Evolutionary conservation across 2,113 vertebrate species (phyloP), one percentile per base, ranked within the genome.

Genomic region (Notechis scutatus): DNA sequence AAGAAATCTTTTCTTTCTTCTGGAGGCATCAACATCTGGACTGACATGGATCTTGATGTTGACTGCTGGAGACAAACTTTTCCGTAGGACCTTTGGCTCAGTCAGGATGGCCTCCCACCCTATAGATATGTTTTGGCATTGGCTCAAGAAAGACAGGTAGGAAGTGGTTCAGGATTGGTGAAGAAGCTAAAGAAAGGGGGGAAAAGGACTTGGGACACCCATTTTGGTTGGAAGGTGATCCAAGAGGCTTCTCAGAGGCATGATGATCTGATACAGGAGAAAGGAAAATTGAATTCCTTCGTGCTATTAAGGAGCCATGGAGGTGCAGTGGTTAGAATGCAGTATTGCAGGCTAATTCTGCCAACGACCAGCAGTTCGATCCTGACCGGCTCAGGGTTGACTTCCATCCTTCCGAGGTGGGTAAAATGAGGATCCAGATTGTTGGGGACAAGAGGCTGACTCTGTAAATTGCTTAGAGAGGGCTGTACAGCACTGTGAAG

Each of bases 81-180:
- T 92, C 69, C 50, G 15, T 85, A 29, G 54, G 74, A 56, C 8
- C 59, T 47, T 10, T 88, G 39, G 87, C 91, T 74, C 34, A 74
- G 55, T 89, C 86, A 74, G 50, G 91, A 54, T 88, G 86, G 34
- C 59, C 50, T 88, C n/a, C 91, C 29, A 23, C 21, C 50, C 34
- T 87, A 93, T 88, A 89, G 94, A 95, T 92, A 91, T 7, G 1
- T 88, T 64, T 88, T 88, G 59, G 1, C 18, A 56, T 56, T 57
- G 56, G 91, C 59, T 55, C 20, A 55, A 42, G 57, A 26, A 92
- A n/a, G 47, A n/a, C 39, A 24, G 3, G 10, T 45, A 42, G 45
- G 6, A 86, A 85, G 21, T 5, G 59, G 26, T 26, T 4, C n/a
- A 29, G 61, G 26, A 26, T 29, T 64, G 61, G 11, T 64, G n/a